Evolutionary conservation across 2,797 vertebrate genomes (phyloP).

Genomic region (Sebastes matsubarae): DNA sequence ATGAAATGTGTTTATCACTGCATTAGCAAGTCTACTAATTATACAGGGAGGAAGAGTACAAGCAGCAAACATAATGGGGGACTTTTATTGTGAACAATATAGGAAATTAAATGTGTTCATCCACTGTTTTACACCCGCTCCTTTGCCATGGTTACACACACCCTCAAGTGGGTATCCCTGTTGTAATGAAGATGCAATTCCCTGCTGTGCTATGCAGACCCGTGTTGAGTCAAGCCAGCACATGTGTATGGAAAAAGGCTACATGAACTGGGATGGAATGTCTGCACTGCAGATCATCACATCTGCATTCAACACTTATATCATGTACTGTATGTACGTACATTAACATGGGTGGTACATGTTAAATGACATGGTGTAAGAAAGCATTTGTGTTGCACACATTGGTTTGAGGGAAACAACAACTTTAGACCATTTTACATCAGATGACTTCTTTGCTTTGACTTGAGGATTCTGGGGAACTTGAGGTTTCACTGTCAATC

Average conservation of each 20-base stretch:
- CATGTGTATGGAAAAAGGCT: too few species aligned
- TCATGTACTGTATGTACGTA: background rate
- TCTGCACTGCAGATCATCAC: background rate
- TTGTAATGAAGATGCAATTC: background rate
- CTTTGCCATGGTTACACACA: background rate
- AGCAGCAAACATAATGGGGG: too few species aligned
- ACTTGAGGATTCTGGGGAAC: background rate
- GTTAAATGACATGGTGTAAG: background rate
- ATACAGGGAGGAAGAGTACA: too few species aligned
- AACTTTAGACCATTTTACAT: background rate
- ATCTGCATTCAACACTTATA: background rate
- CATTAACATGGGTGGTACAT: background rate
- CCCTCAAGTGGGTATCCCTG: background rate
- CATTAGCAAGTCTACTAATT: too few species aligned
- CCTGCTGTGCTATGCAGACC: accelerated
- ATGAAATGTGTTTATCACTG: too few species aligned
- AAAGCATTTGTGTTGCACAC: background rate
- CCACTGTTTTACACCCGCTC: background rate
- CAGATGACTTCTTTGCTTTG: background rate
- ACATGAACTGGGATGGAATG: background rate
- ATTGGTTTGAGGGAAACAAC: background rate
- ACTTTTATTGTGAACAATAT: too few species aligned
- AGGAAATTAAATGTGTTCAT: background rate
- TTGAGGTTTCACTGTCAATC: background rate
- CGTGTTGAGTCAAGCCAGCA: background rate